Evolutionary conservation across 2,888 invertebrate species (phyloP).

Genomic region (Eumacrocentrus americanus): DNA sequence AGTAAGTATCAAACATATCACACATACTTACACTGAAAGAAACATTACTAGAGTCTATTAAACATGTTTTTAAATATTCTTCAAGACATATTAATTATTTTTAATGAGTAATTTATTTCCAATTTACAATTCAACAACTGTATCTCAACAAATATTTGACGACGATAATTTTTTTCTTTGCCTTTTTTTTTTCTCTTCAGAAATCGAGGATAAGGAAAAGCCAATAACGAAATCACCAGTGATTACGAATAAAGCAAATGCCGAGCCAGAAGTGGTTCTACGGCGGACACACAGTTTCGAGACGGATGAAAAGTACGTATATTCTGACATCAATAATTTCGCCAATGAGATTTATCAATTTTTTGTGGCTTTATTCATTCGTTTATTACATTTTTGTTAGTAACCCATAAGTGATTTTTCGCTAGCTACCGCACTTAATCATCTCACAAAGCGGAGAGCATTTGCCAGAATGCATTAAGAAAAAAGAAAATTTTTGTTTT

Average conservation of each 20-base stretch:
- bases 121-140: no score
- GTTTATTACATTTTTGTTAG: conserved; percentile 14
- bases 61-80: no score
- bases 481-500: not conserved
- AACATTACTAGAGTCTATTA: no score
- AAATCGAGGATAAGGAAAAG: conserved; percentile 61
- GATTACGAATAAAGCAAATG: conserved; percentile 58
- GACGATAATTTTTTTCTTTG: no score
- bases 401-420: conserved; percentile 23
- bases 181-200: conserved; percentile 43
- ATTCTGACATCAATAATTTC: conserved; percentile 27
- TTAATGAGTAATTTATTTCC: no score
- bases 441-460: conserved; percentile 11
- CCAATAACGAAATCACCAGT: conserved; percentile 54
- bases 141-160: no score
- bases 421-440: conserved; percentile 6
- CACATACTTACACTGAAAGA: not conserved
- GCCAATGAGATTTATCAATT: not conserved
- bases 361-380: conserved; percentile 14
- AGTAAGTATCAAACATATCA: conserved; percentile 41
- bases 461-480: conserved; percentile 6
- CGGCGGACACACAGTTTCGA: conserved; percentile 87
- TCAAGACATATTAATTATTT: no score
- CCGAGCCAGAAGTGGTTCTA: conserved; percentile 72
- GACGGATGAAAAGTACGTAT: conserved; percentile 84